Evolutionary conservation across 2,888 invertebrate species (phyloP).

Genomic region (Eretmocerus hayati): DNA sequence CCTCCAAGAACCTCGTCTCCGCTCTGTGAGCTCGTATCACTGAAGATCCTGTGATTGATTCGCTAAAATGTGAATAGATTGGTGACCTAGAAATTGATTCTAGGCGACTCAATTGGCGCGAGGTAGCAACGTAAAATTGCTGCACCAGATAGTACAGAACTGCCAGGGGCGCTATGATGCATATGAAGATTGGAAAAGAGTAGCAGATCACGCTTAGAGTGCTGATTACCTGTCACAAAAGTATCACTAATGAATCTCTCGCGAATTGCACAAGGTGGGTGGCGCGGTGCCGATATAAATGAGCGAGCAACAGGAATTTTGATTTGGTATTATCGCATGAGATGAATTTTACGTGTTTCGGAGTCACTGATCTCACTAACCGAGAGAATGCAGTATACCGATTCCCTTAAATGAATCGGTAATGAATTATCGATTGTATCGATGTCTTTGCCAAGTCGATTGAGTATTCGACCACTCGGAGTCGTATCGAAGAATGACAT

Average conservation of each 20-base stretch:
- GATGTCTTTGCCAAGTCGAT: conserved; percentile 63
- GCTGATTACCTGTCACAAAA: conserved; percentile 82
- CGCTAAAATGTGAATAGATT: conserved; percentile 94
- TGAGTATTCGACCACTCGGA: conserved; percentile 61
- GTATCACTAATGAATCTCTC: no score
- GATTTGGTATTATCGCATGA: no score
- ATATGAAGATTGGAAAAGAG: conserved; percentile 76
- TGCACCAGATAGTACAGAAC: conserved; percentile 80
- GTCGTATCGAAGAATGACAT: conserved; percentile 66
- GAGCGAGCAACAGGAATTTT: no score
- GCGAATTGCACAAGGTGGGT: no score
- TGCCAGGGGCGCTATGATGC: conserved; percentile 73
- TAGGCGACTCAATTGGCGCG: conserved; percentile 86
- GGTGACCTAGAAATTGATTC: conserved; percentile 93
- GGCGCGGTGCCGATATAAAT: no score
- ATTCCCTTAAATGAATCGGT: conserved; percentile 50
- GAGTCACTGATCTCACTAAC: no score
- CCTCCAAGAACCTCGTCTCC: conserved; percentile 73
- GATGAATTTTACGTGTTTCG: no score
- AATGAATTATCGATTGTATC: conserved; percentile 59
- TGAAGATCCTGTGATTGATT: conserved; percentile 80
- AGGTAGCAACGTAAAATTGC: conserved; percentile 90
- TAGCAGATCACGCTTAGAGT: conserved; percentile 80
- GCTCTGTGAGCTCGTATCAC: conserved; percentile 83
- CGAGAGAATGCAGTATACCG: no score